These are phyloP conservation scores for Nanorana parkeri DNA, from an alignment of 2,113 vertebrate species.

Conservation along the genomic window DNA sequence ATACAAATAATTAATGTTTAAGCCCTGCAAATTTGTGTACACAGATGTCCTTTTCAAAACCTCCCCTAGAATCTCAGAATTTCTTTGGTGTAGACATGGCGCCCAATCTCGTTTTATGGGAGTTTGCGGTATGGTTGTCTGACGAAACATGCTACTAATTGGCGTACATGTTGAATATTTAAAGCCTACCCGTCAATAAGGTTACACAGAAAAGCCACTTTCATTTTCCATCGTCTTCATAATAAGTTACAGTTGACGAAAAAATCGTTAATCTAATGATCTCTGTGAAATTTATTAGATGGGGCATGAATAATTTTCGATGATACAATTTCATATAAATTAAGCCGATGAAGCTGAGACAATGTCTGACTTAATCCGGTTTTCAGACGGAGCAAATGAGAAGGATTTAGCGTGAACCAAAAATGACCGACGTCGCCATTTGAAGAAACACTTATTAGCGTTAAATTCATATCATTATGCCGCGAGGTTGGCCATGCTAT, in stretches of 20 bases:
- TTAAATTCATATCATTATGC: slow-evolving; percentile 15
- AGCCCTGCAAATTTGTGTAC: not conserved
- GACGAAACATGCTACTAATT: slow-evolving; percentile 42
- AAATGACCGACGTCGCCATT: not conserved
- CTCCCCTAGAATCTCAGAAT: slow-evolving; percentile 38
- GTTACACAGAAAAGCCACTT: slow-evolving; percentile 34
- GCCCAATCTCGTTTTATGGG: slow-evolving; percentile 52
- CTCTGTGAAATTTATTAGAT: slow-evolving; percentile 46
- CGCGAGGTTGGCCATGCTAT: not conserved
- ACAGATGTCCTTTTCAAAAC: slow-evolving; percentile 31
- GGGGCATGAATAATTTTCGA: slow-evolving; percentile 22
- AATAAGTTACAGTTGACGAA: slow-evolving; percentile 51
- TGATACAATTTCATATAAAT: not conserved
- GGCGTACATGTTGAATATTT: slow-evolving; percentile 49
- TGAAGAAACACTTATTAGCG: slow-evolving; percentile 3
- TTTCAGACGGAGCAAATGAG: slow-evolving; percentile 33
- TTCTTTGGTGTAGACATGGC: slow-evolving; percentile 54
- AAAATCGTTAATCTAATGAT: slow-evolving; percentile 46
- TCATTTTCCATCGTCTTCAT: slow-evolving; percentile 49
- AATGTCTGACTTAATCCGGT: slow-evolving; percentile 1
- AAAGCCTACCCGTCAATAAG: slow-evolving; percentile 27
- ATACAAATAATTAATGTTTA: not conserved
- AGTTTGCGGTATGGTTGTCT: slow-evolving; percentile 48
- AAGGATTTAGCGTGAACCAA: not conserved
- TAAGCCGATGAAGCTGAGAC: not conserved